These are phyloP conservation scores for Camelus dromedarius DNA, from an alignment of 2,113 vertebrate species.

Conservation along the genomic window DNA sequence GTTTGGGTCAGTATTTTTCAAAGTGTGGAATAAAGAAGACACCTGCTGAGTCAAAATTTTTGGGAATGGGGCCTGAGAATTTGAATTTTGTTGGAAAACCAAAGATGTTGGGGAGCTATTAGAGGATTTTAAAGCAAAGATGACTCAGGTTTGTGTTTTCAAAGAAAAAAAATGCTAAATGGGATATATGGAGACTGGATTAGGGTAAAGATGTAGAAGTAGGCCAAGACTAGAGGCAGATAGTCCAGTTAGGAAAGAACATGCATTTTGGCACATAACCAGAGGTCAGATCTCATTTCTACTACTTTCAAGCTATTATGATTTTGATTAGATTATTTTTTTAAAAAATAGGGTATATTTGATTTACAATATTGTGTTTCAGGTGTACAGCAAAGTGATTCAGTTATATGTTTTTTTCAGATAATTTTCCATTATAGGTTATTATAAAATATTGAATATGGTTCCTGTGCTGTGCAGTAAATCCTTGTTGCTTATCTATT, in stretches of 20 bases:
- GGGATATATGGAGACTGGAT: neutral
- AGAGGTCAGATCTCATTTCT: neutral
- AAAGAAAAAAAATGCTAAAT: neutral
- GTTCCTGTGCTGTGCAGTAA: neutral
- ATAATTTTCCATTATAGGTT: neutral
- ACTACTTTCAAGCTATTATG: neutral
- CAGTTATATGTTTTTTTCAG: neutral
- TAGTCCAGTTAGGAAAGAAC: neutral
- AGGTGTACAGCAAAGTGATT: neutral
- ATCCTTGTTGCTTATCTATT: neutral
- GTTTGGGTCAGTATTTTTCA: constrained; percentile 20
- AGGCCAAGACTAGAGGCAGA: neutral
- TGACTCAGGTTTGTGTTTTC: constrained; percentile 9
- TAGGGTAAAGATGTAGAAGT: neutral
- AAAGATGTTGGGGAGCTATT: neutral
- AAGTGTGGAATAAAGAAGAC: constrained; percentile 10
- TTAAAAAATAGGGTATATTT: neutral
- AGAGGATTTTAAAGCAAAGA: neutral
- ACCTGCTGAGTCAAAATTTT: neutral
- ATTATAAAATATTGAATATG: neutral
- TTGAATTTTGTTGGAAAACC: constrained; percentile 30
- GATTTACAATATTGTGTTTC: neutral
- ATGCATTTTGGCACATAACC: neutral
- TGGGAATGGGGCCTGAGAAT: neutral
- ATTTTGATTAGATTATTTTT: constrained; percentile 43